These are phyloP conservation scores for Pterocles burchelli DNA, from an alignment of 2,113 vertebrate genomes.

Conservation along the genomic window DNA sequence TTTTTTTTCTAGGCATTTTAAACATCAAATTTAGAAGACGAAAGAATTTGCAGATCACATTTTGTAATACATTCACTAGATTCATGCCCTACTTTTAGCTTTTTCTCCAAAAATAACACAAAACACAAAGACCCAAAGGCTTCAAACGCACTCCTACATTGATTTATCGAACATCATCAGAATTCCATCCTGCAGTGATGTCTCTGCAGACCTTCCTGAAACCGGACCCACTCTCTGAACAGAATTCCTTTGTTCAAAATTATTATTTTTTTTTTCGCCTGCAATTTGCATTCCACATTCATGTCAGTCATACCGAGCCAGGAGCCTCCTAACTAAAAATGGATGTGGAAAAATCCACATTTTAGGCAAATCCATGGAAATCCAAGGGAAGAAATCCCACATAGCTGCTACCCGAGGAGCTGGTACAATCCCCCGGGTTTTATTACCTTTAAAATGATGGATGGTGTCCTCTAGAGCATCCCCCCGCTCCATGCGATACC, in stretches of 20 bases:
- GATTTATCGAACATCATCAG: not conserved
- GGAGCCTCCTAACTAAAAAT: not conserved
- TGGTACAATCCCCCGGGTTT: fast-evolving
- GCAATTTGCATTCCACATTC: not conserved
- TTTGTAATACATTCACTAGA: fast-evolving
- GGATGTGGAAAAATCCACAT: not conserved
- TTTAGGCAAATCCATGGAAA: fast-evolving
- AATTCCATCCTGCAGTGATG: not conserved
- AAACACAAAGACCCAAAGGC: not conserved
- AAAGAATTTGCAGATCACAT: not conserved
- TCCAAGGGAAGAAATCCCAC: not conserved
- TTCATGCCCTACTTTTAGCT: not conserved
- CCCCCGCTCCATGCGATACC: constrained; percentile 61
- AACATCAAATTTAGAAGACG: fast-evolving
- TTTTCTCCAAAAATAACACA: not conserved
- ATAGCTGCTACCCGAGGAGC: fast-evolving
- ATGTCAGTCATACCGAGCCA: not conserved
- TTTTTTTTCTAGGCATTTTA: not conserved
- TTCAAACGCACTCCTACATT: not conserved
- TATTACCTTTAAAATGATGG: constrained; percentile 69
- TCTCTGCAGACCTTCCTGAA: not conserved
- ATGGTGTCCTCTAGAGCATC: constrained; percentile 44
- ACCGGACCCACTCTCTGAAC: not conserved
- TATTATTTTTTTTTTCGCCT: not conserved
- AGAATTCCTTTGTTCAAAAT: constrained; percentile 47